Base-by-base conservation (phyloP, 2,113 vertebrate species). In the Passerina amoena region DNA sequence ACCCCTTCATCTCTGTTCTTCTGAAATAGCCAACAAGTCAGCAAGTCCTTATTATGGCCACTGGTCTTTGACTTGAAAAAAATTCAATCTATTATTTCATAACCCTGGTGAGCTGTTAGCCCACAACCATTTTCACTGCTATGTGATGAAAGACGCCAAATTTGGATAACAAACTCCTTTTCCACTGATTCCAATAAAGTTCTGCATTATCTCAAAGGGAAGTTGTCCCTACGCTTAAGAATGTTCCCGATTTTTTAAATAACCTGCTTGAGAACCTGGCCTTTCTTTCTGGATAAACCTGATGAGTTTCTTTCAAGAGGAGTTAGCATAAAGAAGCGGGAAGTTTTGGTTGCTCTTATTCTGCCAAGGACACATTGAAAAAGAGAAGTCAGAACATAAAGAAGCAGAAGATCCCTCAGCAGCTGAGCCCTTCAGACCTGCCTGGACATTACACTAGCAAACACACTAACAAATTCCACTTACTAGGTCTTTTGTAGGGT, bases 401-500 rank as follows among this genome's bases (percentile, higher is more conserved):
- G 42, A 69, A 79, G 45, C 35, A 92, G 40, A 80, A 90, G 18
- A 15, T 63, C 9, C 44, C 50, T 70, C 48, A 48, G 76, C 53
- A 90, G 57, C n/a, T 53, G 50, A 88, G 51, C 25, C 30, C n/a
- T 48, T 31, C 69, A 63, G 33, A 37, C n/a, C 30, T 83, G 22
- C 53, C 56, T 45, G n/a, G 56, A 66, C 15, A 13, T 42, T 42
- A 24, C 35, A 13, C 4, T 12, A 22, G 28, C 30, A 75, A 81
- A 76, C 16, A 50, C 16, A 48, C 11, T 5, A 53, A 70, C 30
- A 37, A 27, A 37, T 66, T 60, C 22, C 60, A 96, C 98, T 98
- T 97, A 99, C 99, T 77, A 98, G 97, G 86, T 99, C 99, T 82
- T 99, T 98, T 23, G 98, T 91, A 14, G 99, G 98, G 69, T 97